These are phyloP conservation scores for Brachypteracias leptosomus DNA, from an alignment of 2,113 vertebrate species.

Conservation along the genomic window DNA sequence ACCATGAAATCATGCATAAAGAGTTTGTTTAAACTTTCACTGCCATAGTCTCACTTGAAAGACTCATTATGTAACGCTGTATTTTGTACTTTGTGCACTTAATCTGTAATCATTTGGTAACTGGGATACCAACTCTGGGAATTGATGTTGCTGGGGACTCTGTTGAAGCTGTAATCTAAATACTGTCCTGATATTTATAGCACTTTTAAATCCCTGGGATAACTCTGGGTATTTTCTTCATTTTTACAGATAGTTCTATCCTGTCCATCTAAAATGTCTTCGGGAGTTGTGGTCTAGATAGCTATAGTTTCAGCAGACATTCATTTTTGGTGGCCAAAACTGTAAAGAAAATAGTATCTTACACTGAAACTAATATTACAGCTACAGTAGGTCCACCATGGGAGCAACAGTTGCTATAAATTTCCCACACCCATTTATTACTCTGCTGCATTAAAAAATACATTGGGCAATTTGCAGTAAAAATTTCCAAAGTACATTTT, in stretches of 20 bases:
- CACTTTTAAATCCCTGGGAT: not conserved
- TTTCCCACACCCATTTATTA: not conserved
- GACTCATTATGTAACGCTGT: slow-evolving; percentile 1
- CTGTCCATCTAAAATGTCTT: not conserved
- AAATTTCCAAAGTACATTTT: not conserved
- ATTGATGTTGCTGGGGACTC: slow-evolving; percentile 35
- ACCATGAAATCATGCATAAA: not conserved
- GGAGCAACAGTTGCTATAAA: not conserved
- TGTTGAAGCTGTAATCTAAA: slow-evolving; percentile 43
- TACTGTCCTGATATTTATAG: slow-evolving; percentile 41
- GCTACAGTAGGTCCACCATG: not conserved
- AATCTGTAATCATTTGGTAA: slow-evolving; percentile 56
- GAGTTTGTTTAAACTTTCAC: not conserved
- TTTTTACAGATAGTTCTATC: not conserved
- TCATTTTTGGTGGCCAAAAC: not conserved
- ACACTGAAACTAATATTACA: not conserved
- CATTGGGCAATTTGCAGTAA: not conserved
- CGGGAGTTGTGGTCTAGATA: not conserved
- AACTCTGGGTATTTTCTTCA: not conserved
- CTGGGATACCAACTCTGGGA: slow-evolving; percentile 38
- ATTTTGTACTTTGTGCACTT: slow-evolving; percentile 17
- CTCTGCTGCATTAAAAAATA: not conserved
- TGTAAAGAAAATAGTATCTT: not conserved
- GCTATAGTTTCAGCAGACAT: not conserved
- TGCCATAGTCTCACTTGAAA: not conserved